Evolutionary conservation across 1,140 invertebrate genomes (phyloP).

Genomic region (Drepana arcuata): DNA sequence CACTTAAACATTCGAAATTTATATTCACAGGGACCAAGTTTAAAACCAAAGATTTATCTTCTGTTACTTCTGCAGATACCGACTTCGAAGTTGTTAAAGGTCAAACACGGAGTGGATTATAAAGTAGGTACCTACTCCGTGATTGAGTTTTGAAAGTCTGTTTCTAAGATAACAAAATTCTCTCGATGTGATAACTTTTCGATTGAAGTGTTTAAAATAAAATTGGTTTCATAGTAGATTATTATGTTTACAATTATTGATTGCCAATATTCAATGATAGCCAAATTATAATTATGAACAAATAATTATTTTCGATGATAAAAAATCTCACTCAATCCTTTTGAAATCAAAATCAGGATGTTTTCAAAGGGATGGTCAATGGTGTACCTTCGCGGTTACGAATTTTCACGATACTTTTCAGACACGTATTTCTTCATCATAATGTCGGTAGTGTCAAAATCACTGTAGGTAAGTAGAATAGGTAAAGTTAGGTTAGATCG

Average conservation of each 20-base stretch:
- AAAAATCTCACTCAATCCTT: too few relatives aligned
- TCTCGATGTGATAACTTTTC: background rate
- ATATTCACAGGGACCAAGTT: constrained; percentile 40
- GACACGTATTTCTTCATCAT: too few relatives aligned
- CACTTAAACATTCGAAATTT: constrained; percentile 48
- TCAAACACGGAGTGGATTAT: constrained; percentile 46
- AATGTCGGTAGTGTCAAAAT: too few relatives aligned
- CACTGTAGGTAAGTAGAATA: too few relatives aligned
- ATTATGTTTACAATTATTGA: background rate
- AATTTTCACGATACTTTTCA: too few relatives aligned
- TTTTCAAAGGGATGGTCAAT: too few relatives aligned
- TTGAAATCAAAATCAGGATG: too few relatives aligned
- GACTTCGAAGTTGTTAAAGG: constrained; percentile 36
- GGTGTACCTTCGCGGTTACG: too few relatives aligned
- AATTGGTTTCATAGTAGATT: background rate
- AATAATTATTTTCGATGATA: too few relatives aligned
- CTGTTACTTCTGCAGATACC: constrained; percentile 30
- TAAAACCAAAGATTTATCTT: constrained; percentile 54
- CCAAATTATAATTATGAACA: too few relatives aligned
- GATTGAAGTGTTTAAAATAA: background rate
- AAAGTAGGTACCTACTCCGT: too few relatives aligned
- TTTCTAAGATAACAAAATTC: background rate
- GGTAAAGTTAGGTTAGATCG: too few relatives aligned
- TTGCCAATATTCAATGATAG: background rate
- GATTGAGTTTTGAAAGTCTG: background rate